Conservation (phyloP, 2,113 vertebrate species). For the Rhea americana region DNA sequence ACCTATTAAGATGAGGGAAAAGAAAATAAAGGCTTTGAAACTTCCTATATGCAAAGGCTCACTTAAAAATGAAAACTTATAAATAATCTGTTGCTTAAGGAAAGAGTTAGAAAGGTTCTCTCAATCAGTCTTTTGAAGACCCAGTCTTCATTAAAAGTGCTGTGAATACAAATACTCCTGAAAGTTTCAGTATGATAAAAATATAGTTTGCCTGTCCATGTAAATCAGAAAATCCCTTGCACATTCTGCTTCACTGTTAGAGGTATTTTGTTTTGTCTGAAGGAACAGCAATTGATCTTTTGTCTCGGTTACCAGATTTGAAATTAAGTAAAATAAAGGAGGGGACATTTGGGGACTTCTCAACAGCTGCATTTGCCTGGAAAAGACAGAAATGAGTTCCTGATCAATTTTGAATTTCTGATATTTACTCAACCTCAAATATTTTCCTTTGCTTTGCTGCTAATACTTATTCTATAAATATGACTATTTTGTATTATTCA, state of each 20-base stretch:
- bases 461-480: background rate
- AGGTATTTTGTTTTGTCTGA: background rate
- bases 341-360: background rate
- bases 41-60: background rate
- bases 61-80: background rate
- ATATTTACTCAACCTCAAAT: background rate
- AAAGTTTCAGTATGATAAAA: background rate
- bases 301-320: background rate
- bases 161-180: background rate
- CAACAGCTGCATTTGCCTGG: background rate
- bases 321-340: background rate
- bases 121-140: background rate
- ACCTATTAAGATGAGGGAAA: background rate
- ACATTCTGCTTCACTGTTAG: background rate
- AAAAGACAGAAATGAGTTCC: background rate
- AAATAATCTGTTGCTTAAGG: background rate
- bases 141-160: background rate
- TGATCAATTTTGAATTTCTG: background rate
- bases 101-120: background rate
- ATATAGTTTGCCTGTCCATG: accelerated
- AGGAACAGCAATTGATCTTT: background rate
- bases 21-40: background rate
- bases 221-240: background rate
- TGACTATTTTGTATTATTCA: background rate
- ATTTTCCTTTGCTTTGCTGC: background rate